Conservation (phyloP, 2,888 invertebrate genomes). For the Troglohyphantes excavatus region DNA sequence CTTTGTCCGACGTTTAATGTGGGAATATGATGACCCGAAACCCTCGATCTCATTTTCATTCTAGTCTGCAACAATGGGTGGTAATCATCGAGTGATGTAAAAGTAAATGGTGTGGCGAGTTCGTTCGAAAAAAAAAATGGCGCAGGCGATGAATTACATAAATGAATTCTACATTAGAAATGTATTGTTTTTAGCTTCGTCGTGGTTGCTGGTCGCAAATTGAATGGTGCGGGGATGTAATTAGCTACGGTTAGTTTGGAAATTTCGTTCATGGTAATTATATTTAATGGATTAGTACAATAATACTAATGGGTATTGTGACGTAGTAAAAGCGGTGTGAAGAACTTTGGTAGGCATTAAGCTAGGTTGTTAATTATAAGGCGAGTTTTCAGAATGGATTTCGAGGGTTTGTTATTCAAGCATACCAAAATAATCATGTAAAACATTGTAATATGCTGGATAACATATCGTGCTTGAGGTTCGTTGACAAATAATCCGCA, state of each 20-base stretch:
- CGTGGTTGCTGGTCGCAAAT: neutral
- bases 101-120: neutral
- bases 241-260: neutral
- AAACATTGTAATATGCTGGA: no score
- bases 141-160: no score
- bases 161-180: neutral
- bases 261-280: neutral
- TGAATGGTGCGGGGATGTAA: neutral
- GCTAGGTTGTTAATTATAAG: no score
- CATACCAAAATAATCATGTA: no score
- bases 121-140: neutral
- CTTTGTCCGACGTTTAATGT: conserved; percentile 16
- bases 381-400: no score
- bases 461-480: no score
- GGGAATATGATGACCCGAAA: neutral
- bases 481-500: no score
- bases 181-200: neutral
- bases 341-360: no score
- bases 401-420: no score
- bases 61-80: neutral
- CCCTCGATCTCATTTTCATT: neutral
- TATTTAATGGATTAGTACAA: neutral
- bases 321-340: no score
- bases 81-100: neutral
- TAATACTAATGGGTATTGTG: neutral